Evolutionary conservation across 2,113 vertebrate species (phyloP), one percentile per base, ranked within the genome.

Genomic region (Cephalophus harveyi): DNA sequence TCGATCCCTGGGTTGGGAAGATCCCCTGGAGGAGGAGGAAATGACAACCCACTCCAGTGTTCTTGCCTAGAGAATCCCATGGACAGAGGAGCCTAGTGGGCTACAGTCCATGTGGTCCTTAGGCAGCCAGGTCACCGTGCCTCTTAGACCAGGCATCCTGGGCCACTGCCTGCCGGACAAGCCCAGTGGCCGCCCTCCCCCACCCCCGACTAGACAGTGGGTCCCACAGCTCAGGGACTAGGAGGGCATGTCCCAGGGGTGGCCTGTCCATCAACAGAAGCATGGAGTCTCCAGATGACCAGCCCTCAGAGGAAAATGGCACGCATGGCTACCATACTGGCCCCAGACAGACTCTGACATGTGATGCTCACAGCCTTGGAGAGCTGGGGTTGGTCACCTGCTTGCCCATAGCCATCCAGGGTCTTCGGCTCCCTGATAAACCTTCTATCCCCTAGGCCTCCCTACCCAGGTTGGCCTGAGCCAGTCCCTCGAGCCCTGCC

Each of bases 281-380:
- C 4, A 9, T 17, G 13, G 0, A 3, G 48, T 33, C 25, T 84
- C 33, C 79, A 52, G 54, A 19, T 40, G 52, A n/a, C 76, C 76
- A 2, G 17, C 78, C 30, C 12, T 43, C 6, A 50, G 48, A 6
- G 40, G 21, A 30, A 33, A 60, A 76, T 3, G 9, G 9, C 1
- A 25, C 0, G 1, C 19, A 28, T 2, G 7, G 55, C 82, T 48
- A 2, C 27, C 10, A 3, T 3, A 36, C 40, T 13, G 13, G 23
- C 10, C 46, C 55, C 71, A 9, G 62, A 27, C 9, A 43, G 54
- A 40, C 40, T 33, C 36, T 64, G 55, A 36, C 7, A 3, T 9
- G 33, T 1, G 4, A 27, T 14, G 10, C 21, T 19, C 1, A 1
- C 25, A 28, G 74, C 16, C 25, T 0, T 16, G 52, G 40, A 46